Evolutionary conservation across 64 coral and sea anemone genomes (phyloP).

Genomic region (Hydrozoanthus tunicans): DNA sequence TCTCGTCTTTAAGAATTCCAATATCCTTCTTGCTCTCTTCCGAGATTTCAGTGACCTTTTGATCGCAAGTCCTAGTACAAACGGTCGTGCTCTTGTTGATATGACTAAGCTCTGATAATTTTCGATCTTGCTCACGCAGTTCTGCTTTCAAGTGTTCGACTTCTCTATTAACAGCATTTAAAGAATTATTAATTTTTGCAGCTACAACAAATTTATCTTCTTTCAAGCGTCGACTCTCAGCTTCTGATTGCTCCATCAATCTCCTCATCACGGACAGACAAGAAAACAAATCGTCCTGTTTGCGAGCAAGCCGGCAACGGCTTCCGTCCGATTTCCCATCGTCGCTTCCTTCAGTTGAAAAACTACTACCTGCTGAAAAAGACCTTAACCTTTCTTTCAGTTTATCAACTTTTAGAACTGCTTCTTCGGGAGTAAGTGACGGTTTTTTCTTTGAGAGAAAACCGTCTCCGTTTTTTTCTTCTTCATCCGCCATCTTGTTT

Average conservation of each 20-base stretch:
- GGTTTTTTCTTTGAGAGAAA: conserved; percentile 2
- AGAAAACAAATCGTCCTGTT: conserved; percentile 90
- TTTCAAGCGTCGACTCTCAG: conserved; percentile 89
- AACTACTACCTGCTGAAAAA: conserved; percentile 51
- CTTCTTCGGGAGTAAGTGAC: conserved; percentile 38
- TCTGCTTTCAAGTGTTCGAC: conserved; percentile 96
- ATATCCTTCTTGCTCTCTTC: conserved; percentile 57
- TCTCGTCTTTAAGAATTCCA: conserved; percentile 73
- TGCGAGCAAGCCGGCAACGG: conserved; percentile 70
- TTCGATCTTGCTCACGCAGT: conserved; percentile 91
- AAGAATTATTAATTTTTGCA: conserved; percentile 88
- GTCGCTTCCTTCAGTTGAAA: conserved; percentile 49
- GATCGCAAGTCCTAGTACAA: neutral
- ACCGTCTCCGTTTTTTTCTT: conserved; percentile 23
- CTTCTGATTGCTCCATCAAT: conserved; percentile 97
- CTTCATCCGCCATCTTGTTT: conserved; percentile 55
- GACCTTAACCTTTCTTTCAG: conserved; percentile 55
- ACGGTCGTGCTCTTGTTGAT: neutral
- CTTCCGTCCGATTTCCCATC: conserved; percentile 54
- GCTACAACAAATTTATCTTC: conserved; percentile 96
- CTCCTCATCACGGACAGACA: conserved; percentile 95
- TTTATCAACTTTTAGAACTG: conserved; percentile 45
- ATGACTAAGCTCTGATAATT: conserved; percentile 75
- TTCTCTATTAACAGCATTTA: conserved; percentile 90
- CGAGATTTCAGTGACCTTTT: conserved; percentile 16